These are phyloP conservation scores for Elephantulus edwardii DNA, from an alignment of 2,113 vertebrate species.

Conservation along the genomic window DNA sequence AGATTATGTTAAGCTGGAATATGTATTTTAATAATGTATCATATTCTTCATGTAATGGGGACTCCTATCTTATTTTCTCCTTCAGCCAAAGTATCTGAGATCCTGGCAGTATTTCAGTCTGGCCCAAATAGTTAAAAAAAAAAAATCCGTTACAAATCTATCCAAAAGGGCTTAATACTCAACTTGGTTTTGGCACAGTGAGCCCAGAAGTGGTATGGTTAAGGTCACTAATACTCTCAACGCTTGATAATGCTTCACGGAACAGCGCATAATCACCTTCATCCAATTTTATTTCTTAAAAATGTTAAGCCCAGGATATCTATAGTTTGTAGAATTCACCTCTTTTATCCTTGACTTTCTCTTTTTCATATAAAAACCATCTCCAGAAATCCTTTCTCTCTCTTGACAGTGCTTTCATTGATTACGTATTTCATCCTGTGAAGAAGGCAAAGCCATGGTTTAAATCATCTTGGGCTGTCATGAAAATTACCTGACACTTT, in stretches of 20 bases:
- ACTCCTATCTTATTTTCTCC: conserved; percentile 14
- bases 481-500: conserved; percentile 51
- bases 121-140: neutral
- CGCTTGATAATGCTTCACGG: neutral
- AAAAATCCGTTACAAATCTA: neutral
- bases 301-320: too few relatives aligned
- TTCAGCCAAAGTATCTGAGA: neutral
- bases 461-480: conserved; percentile 39
- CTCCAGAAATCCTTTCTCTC: neutral
- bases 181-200: neutral
- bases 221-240: neutral
- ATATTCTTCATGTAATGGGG: neutral
- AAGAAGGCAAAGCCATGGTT: neutral
- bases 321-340: neutral
- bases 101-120: neutral
- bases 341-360: neutral
- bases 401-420: neutral
- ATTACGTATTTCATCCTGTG: conserved; percentile 12
- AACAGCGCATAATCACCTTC: neutral
- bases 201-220: neutral
- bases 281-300: too few relatives aligned
- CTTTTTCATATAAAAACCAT: neutral
- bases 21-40: neutral
- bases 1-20: neutral
- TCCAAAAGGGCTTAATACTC: neutral